Base-by-base conservation (phyloP, 2,113 vertebrate species). In the Fregetta grallaria region DNA sequence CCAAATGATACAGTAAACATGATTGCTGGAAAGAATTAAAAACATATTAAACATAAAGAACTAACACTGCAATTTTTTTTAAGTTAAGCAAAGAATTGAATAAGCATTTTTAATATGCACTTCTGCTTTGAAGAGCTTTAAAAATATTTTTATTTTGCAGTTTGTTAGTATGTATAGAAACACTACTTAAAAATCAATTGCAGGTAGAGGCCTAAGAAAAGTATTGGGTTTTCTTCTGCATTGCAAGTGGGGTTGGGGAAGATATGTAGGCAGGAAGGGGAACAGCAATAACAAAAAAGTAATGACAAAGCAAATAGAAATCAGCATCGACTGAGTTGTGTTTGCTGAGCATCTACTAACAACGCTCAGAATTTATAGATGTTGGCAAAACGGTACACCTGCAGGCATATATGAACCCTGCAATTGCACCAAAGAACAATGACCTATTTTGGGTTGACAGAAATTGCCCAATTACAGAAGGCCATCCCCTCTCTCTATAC, bases 1-100 rank as follows among this genome's bases (percentile, higher is more conserved):
- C 63, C n/a, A 95, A 97, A 94, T 93, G 95, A 96, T 93, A 97
- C 68, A 91, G 80, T 96, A 92, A 96, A 76, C 21, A 70, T 42
- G 52, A 62, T 47, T 86, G 45, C 70, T 95, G 94, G 78, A 95
- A 97, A 89, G 82, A 97, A 97, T 95, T 96, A 95, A 96, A 97
- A 92, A 15, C 20, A 65, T 79, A 82, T 91, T 92, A 94, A 91
- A 84, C 29, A 82, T 61, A 55, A 90, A 92, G 65, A 87, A 82
- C 73, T 92, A 94, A 55, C 26, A 88, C 13, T 50, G 49, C 47
- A 82, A 13, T 23, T 61, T 79, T 58, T 91, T 90, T 84, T 34
- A 72, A 61, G 71, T 56, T 71, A 81, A 70, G 11, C 16, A 87
- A 84, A 73, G 1, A 90, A 65, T 40, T 23, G 13, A 61, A 84